These are phyloP conservation scores for Anneissia japonica DNA, from an alignment of 35 echinoderm and acorn worm species.

Conservation along the genomic window DNA sequence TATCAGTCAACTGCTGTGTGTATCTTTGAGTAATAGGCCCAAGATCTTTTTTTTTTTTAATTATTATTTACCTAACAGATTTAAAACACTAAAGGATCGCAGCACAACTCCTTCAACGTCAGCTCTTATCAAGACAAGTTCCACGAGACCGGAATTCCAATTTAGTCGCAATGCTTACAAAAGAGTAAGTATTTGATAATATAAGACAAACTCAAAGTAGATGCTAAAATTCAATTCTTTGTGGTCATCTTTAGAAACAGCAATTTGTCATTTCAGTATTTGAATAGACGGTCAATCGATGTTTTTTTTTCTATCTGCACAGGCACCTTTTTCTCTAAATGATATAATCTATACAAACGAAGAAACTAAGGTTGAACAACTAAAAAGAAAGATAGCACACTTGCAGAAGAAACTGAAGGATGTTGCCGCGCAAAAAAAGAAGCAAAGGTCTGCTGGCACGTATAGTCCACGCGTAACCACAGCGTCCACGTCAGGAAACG, in stretches of 20 bases:
- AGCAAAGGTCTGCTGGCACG: background rate
- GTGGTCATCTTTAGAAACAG: background rate
- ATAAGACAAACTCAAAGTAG: background rate
- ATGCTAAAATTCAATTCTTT: background rate
- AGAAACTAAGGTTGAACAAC: background rate
- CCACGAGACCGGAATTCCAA: conserved; percentile 5
- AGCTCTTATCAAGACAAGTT: no score
- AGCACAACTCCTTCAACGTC: no score
- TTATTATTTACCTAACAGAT: no score
- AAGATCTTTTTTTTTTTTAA: no score
- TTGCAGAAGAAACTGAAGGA: background rate
- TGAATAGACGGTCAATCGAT: no score
- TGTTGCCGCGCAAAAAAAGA: background rate
- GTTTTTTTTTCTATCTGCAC: background rate
- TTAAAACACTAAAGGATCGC: no score
- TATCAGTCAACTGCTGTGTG: no score
- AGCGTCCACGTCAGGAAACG: no score
- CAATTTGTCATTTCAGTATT: no score
- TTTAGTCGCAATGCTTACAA: conserved; percentile 36
- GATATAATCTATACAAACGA: background rate
- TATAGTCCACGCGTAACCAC: no score
- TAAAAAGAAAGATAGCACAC: background rate
- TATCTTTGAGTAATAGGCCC: no score
- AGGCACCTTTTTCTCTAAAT: conserved; percentile 25
- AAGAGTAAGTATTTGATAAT: conserved; percentile 1